Conservation (phyloP, 2,113 vertebrate species). For the Hemicordylus capensis region DNA sequence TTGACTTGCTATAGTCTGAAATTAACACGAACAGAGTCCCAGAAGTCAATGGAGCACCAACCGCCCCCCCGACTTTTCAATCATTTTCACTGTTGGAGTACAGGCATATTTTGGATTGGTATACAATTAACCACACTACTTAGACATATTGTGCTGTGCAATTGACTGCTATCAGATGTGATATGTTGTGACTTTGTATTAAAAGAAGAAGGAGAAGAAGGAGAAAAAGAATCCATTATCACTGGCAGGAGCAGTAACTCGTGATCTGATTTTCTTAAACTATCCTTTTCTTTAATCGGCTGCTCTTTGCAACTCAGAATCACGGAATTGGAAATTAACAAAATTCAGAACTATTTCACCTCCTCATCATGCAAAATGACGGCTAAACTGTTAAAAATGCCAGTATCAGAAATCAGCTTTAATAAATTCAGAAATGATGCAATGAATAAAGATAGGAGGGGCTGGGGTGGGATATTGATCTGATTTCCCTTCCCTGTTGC, state of each 20-base stretch:
- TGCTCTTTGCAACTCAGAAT: not conserved
- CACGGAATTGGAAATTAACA: slow-evolving; percentile 3
- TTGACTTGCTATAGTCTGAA: not conserved
- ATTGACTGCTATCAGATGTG: too few relatives aligned
- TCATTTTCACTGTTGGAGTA: too few relatives aligned
- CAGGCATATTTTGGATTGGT: too few relatives aligned
- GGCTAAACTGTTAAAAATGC: not conserved
- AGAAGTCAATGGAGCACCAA: not conserved
- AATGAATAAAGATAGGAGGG: not conserved
- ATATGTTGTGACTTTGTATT: too few relatives aligned
- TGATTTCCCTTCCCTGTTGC: slow-evolving; percentile 15
- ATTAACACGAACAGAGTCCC: not conserved
- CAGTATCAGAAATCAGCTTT: not conserved
- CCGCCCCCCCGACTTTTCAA: not conserved
- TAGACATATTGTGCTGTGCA: too few relatives aligned
- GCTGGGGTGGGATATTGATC: not conserved
- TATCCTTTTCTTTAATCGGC: not conserved
- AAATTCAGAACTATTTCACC: not conserved
- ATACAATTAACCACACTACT: too few relatives aligned
- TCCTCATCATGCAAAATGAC: slow-evolving; percentile 12
- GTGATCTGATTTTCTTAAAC: not conserved
- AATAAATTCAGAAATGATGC: slow-evolving; percentile 26
- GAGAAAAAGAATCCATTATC: not conserved
- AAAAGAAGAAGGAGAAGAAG: too few relatives aligned
- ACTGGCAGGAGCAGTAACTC: not conserved